phyloP scores from a whole-genome alignment of 2,797 vertebrate genomes.

The Mormyrus proboscirostris region DNA sequence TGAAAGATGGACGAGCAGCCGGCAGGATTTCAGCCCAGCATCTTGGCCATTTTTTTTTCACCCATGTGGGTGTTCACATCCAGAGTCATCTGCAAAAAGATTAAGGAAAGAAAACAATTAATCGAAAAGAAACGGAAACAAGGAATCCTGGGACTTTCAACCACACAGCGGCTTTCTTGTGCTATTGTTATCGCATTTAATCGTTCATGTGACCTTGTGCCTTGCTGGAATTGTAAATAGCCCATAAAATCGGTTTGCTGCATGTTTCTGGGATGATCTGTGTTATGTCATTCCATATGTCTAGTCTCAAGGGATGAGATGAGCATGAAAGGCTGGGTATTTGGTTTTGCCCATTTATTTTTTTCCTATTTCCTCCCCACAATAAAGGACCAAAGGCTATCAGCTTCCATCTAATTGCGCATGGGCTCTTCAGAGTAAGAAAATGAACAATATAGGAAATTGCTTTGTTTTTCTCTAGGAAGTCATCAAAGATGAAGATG shows the following conservation, averaged over 20 bases:
- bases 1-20: neutral
- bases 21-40: neutral
- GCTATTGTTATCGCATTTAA: neutral
- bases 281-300: neutral
- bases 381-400: slow-evolving; percentile 49
- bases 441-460: slow-evolving; percentile 72
- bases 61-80: slow-evolving; percentile 20
- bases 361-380: slow-evolving; percentile 26
- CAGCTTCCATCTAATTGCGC: slow-evolving; percentile 63
- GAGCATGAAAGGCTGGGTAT: slow-evolving; percentile 44
- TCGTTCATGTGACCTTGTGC: neutral
- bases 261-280: neutral
- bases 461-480: slow-evolving; percentile 71
- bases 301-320: neutral
- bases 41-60: neutral
- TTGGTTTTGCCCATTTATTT: slow-evolving; percentile 42
- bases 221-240: neutral
- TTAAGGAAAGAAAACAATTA: neutral
- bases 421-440: slow-evolving; percentile 60
- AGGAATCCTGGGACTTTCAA: neutral
- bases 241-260: neutral
- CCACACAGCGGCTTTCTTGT: neutral
- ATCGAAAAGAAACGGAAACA: neutral
- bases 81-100: neutral
- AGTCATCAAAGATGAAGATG: slow-evolving; percentile 66